Conservation (phyloP, 2,113 vertebrate genomes). For the Trematocara variabile region DNA sequence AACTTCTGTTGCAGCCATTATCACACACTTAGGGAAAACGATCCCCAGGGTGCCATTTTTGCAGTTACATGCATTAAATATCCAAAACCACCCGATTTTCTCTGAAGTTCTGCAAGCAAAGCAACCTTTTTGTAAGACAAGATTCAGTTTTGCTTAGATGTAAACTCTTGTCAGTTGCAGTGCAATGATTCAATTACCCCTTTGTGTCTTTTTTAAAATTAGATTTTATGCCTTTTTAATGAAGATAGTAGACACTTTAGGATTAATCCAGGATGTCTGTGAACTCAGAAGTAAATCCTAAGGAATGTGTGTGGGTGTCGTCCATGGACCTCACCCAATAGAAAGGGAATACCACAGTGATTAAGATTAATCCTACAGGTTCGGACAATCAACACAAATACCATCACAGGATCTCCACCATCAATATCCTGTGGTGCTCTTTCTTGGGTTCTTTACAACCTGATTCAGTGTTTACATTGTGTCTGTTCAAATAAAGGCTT, state of each 20-base stretch:
- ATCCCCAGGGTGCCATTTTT: slow-evolving; percentile 36
- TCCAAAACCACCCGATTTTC: slow-evolving; percentile 7
- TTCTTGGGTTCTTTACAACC: neutral
- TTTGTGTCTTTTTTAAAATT: neutral
- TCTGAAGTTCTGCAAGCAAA: slow-evolving; percentile 18
- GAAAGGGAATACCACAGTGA: slow-evolving; percentile 26
- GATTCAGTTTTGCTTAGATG: neutral
- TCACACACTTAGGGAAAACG: slow-evolving; percentile 46
- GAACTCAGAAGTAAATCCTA: neutral
- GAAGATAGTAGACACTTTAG: neutral
- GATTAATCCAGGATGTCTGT: neutral
- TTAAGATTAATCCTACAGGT: slow-evolving; percentile 48
- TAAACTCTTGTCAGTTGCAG: neutral
- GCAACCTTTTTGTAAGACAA: neutral
- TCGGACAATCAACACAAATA: slow-evolving; percentile 36
- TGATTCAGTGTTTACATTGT: neutral
- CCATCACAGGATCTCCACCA: slow-evolving; percentile 4
- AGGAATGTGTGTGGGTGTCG: slow-evolving; percentile 23
- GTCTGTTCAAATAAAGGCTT: neutral
- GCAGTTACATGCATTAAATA: slow-evolving; percentile 20
- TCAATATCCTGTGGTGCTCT: slow-evolving; percentile 1
- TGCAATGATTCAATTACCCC: neutral
- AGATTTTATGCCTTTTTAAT: neutral
- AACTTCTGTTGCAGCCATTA: slow-evolving; percentile 63
- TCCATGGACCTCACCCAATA: slow-evolving; percentile 29